A percentile compares a stretch with the other conserved stretches of the same genome.
Conservation (phyloP, 1,140 invertebrate genomes). For the Brachionus plicatilis region DNA sequence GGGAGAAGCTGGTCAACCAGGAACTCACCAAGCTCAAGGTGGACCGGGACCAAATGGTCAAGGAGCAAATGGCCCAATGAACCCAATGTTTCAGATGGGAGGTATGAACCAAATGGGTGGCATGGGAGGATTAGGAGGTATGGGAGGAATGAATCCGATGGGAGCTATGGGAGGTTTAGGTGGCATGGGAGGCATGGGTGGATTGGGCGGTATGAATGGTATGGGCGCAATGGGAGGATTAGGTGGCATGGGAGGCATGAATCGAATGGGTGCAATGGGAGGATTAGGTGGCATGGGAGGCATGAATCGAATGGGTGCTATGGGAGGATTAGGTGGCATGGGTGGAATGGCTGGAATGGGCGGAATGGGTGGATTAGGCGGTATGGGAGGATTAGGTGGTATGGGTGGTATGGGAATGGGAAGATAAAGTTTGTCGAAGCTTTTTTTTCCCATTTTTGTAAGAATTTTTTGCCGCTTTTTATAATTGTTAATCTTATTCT, state of each 20-base stretch:
- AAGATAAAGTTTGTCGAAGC: background rate
- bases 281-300: slow-evolving; percentile 40
- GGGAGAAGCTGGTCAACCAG: background rate
- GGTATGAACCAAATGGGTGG: background rate
- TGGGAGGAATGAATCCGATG: background rate
- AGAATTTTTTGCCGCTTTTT: background rate
- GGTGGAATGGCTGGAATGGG: background rate
- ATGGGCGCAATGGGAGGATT: slow-evolving; percentile 27
- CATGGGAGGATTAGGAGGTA: background rate
- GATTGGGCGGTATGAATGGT: background rate
- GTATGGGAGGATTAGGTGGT: background rate
- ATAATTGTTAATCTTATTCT: slow-evolving; percentile 29
- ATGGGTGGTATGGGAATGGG: slow-evolving; percentile 7
- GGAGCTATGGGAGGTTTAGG: slow-evolving; percentile 43
- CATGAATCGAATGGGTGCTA: background rate
- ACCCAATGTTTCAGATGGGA: background rate
- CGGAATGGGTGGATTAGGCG: background rate
- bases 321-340: background rate
- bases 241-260: background rate
- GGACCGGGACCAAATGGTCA: background rate
- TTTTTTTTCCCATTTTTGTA: slow-evolving; percentile 8
- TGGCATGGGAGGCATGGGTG: background rate
- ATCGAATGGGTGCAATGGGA: slow-evolving; percentile 35
- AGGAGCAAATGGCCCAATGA: background rate
- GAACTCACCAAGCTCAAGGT: background rate